phyloP scores from a whole-genome alignment of 2,888 invertebrate species.

The Idaea biselata region DNA sequence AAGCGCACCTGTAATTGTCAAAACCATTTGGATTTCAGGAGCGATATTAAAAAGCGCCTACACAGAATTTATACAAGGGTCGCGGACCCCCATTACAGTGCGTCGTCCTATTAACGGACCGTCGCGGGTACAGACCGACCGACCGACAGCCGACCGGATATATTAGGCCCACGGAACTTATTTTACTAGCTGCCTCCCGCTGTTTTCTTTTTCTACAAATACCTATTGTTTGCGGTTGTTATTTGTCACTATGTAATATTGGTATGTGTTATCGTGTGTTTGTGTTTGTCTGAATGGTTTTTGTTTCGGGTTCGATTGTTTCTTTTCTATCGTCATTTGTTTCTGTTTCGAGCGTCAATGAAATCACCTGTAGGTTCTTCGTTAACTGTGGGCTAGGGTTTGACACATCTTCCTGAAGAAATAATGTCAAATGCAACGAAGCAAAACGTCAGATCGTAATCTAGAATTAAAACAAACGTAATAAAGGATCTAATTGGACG shows the following conservation, averaged over 20 bases:
- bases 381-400: too few relatives aligned
- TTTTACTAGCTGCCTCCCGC: not conserved
- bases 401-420: too few relatives aligned
- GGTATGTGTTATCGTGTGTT: too few relatives aligned
- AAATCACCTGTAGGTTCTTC: too few relatives aligned
- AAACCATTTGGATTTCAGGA: conserved; percentile 36
- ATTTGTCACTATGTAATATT: not conserved
- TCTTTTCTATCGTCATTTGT: too few relatives aligned
- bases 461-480: too few relatives aligned
- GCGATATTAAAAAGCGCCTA: conserved; percentile 55
- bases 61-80: conserved; percentile 41
- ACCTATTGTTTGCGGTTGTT: not conserved
- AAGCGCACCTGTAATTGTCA: conserved; percentile 47
- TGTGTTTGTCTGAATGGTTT: too few relatives aligned
- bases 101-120: conserved; percentile 3
- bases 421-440: too few relatives aligned
- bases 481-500: too few relatives aligned
- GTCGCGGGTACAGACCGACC: not conserved
- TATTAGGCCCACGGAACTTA: not conserved
- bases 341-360: too few relatives aligned
- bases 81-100: conserved; percentile 24
- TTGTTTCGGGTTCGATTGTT: too few relatives aligned
- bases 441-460: too few relatives aligned
- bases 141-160: not conserved
- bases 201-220: not conserved